phyloP scores from a whole-genome alignment of 2,113 vertebrate species.

The Pseudolaguvia tuberculata region DNA sequence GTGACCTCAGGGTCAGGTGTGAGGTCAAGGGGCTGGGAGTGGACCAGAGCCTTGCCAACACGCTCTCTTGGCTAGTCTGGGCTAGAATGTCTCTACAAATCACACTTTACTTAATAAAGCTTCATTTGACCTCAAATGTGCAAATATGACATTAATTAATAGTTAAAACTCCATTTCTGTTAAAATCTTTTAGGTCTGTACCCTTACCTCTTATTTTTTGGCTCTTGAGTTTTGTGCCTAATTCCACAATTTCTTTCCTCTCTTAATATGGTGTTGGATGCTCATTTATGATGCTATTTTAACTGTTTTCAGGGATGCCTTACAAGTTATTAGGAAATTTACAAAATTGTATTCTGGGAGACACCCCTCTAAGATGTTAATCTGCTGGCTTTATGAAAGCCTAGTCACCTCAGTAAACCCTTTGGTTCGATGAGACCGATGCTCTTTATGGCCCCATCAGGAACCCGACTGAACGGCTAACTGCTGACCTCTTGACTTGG shows the following conservation, averaged over 20 bases:
- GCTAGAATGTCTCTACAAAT: constrained; percentile 42
- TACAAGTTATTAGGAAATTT: constrained; percentile 74
- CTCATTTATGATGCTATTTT: constrained; percentile 70
- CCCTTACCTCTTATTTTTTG: constrained; percentile 26
- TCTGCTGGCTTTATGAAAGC: constrained; percentile 71
- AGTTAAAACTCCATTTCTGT: constrained; percentile 67
- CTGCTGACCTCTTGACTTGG: constrained; percentile 69
- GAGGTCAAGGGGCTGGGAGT: constrained; percentile 64
- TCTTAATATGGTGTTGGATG: constrained; percentile 71
- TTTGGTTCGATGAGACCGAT: constrained; percentile 58
- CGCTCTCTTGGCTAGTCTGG: constrained; percentile 49
- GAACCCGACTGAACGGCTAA: constrained; percentile 68
- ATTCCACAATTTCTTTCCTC: constrained; percentile 38
- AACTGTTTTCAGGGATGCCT: constrained; percentile 65
- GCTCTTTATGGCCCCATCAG: constrained; percentile 72
- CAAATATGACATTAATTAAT: constrained; percentile 70
- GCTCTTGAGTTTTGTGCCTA: constrained; percentile 4
- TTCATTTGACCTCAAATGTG: constrained; percentile 61
- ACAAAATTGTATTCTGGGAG: constrained; percentile 64
- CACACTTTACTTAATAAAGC: constrained; percentile 42
- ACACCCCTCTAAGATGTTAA: constrained; percentile 70
- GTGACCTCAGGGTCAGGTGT: constrained; percentile 68
- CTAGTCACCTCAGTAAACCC: constrained; percentile 67
- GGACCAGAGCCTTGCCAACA: constrained; percentile 54
- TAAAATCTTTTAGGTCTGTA: constrained; percentile 67